phyloP scores from a whole-genome alignment of 2,888 invertebrate genomes.

The Brachypterus glaber region DNA sequence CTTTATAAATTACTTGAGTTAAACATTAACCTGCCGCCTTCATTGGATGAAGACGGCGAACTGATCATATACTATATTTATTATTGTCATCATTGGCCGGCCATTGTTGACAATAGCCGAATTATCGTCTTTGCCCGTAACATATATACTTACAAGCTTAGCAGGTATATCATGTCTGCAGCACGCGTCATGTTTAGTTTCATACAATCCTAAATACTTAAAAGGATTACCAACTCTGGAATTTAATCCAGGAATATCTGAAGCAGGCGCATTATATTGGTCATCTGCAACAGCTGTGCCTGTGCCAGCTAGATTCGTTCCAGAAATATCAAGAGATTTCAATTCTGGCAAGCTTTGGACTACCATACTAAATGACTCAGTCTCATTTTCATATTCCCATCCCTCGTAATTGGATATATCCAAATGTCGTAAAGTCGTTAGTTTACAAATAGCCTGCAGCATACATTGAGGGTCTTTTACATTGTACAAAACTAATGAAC shows the following conservation, averaged over 20 bases:
- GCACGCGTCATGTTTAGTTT: slow-evolving; percentile 82
- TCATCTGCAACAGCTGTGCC: slow-evolving; percentile 63
- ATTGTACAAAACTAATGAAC: slow-evolving; percentile 71
- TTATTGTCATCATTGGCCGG: too few relatives aligned
- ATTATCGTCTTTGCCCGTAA: too few relatives aligned
- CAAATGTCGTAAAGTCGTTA: slow-evolving; percentile 56
- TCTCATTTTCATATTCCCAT: slow-evolving; percentile 67
- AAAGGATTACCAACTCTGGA: slow-evolving; percentile 66
- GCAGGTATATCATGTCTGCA: slow-evolving; percentile 88
- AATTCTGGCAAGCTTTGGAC: slow-evolving; percentile 65
- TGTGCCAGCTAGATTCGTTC: slow-evolving; percentile 87
- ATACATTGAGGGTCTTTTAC: slow-evolving; percentile 58
- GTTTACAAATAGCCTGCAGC: slow-evolving; percentile 50
- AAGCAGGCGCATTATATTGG: slow-evolving; percentile 34
- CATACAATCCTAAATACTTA: slow-evolving; percentile 86
- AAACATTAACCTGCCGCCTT: too few relatives aligned
- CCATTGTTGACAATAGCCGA: too few relatives aligned
- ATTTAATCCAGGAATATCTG: slow-evolving; percentile 82
- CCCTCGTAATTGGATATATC: slow-evolving; percentile 73
- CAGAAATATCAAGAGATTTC: slow-evolving; percentile 85
- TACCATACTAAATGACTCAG: slow-evolving; percentile 59
- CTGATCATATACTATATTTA: too few relatives aligned
- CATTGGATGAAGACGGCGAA: too few relatives aligned
- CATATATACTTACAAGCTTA: slow-evolving; percentile 51
- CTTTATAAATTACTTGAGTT: too few relatives aligned